Evolutionary conservation across 2,113 vertebrate species (phyloP).

Genomic region (Vimba vimba): DNA sequence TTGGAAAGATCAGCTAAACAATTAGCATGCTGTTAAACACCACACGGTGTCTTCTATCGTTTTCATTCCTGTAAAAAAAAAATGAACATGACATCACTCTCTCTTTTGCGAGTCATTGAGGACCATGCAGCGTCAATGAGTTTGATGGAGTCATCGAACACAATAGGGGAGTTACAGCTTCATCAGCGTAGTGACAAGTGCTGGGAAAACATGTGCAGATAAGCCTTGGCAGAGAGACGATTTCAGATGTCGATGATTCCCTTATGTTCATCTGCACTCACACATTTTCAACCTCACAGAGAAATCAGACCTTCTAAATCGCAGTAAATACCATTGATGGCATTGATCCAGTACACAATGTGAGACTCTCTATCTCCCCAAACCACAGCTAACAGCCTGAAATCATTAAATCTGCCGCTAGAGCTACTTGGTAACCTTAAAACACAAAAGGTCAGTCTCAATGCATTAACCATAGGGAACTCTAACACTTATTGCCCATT

Average conservation of each 20-base stretch:
- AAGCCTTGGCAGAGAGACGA: constrained; percentile 17
- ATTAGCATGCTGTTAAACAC: not conserved
- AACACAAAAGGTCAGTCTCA: not conserved
- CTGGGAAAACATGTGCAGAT: constrained; percentile 13
- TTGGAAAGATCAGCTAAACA: not conserved
- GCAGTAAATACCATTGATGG: constrained; percentile 22
- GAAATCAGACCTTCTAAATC: constrained; percentile 3
- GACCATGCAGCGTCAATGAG: not conserved
- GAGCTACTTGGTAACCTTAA: constrained; percentile 9
- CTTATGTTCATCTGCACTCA: constrained; percentile 11
- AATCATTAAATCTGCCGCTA: not conserved
- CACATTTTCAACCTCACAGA: not conserved
- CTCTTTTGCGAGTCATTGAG: not conserved
- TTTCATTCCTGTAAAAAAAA: not conserved
- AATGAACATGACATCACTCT: not conserved
- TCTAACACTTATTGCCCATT: not conserved
- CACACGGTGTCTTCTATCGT: not conserved
- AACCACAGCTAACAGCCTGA: not conserved
- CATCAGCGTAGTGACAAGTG: not conserved
- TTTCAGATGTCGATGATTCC: constrained; percentile 23
- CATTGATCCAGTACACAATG: constrained; percentile 35
- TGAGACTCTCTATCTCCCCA: not conserved
- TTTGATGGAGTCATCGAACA: not conserved
- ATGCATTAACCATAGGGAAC: not conserved
- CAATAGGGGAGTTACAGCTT: not conserved